Conservation (phyloP, 2,888 invertebrate genomes). For the Drosophila nr. fundita region DNA sequence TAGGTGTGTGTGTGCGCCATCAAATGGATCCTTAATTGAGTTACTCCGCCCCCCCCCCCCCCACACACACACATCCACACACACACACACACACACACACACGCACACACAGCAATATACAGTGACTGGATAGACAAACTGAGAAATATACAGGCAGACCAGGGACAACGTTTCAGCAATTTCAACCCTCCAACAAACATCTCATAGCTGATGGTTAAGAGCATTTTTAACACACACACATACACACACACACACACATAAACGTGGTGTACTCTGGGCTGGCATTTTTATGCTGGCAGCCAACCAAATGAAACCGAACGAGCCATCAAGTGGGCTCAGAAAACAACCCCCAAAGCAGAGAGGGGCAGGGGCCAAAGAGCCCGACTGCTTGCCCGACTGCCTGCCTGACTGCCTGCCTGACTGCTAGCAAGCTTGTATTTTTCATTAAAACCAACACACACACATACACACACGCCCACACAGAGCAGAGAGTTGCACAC, state of each 20-base stretch:
- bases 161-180: slow-evolving; percentile 52
- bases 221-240: slow-evolving; percentile 65
- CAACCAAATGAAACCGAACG: slow-evolving; percentile 76
- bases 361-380: slow-evolving; percentile 6
- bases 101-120: not conserved
- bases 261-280: slow-evolving; percentile 43
- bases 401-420: not conserved
- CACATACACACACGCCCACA: slow-evolving; percentile 24
- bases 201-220: slow-evolving; percentile 71
- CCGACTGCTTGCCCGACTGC: slow-evolving; percentile 4
- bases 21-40: slow-evolving; percentile 86
- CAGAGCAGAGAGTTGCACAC: slow-evolving; percentile 28
- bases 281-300: slow-evolving; percentile 73
- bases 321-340: slow-evolving; percentile 71
- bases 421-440: slow-evolving; percentile 57
- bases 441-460: slow-evolving; percentile 62
- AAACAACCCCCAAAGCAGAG: slow-evolving; percentile 66
- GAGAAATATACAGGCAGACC: slow-evolving; percentile 48
- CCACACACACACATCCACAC: slow-evolving; percentile 56
- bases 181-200: slow-evolving; percentile 68
- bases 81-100: slow-evolving; percentile 16
- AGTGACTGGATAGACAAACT: slow-evolving; percentile 49
- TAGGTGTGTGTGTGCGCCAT: slow-evolving; percentile 73
- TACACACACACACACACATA: slow-evolving; percentile 22
- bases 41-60: slow-evolving; percentile 85